A percentile compares a stretch with the other conserved stretches of the same genome.
phyloP scores from a whole-genome alignment of 2,113 vertebrate species.

The Heterochromis multidens region DNA sequence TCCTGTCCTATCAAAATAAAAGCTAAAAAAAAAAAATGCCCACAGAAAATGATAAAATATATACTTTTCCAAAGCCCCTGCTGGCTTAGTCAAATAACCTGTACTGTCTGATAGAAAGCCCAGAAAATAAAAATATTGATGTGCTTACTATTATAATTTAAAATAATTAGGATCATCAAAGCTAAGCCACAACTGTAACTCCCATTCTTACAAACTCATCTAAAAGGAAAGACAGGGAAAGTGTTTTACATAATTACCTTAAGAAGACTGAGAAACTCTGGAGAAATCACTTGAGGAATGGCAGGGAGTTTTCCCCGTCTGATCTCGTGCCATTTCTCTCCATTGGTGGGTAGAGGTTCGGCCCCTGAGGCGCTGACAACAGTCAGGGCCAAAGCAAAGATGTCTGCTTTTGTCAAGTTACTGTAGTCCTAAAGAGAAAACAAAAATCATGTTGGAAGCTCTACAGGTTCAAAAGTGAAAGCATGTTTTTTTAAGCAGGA shows the following conservation, averaged over 20 bases:
- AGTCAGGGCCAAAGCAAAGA: conserved; percentile 93
- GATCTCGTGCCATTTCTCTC: conserved; percentile 96
- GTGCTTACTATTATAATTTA: neutral
- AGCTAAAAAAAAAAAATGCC: too few relatives aligned
- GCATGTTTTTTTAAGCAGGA: conserved; percentile 9
- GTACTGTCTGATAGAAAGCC: neutral
- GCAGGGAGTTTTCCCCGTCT: conserved; percentile 87
- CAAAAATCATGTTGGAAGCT: neutral
- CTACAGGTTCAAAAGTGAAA: neutral
- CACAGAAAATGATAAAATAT: too few relatives aligned
- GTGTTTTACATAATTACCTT: conserved; percentile 76
- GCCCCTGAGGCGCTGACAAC: conserved; percentile 89
- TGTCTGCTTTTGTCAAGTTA: conserved; percentile 89
- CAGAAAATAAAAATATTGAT: neutral
- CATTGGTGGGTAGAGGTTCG: conserved; percentile 91
- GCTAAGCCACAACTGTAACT: neutral
- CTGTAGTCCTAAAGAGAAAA: conserved; percentile 81
- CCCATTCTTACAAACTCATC: neutral
- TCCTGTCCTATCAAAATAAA: neutral
- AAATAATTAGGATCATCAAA: neutral
- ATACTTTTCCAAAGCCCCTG: neutral
- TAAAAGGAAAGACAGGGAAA: neutral
- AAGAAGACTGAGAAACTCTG: conserved; percentile 85
- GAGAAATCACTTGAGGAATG: conserved; percentile 90
- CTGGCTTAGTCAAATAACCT: too few relatives aligned